Base-by-base conservation (phyloP, 2,113 vertebrate genomes). In the Eurypyga helias region DNA sequence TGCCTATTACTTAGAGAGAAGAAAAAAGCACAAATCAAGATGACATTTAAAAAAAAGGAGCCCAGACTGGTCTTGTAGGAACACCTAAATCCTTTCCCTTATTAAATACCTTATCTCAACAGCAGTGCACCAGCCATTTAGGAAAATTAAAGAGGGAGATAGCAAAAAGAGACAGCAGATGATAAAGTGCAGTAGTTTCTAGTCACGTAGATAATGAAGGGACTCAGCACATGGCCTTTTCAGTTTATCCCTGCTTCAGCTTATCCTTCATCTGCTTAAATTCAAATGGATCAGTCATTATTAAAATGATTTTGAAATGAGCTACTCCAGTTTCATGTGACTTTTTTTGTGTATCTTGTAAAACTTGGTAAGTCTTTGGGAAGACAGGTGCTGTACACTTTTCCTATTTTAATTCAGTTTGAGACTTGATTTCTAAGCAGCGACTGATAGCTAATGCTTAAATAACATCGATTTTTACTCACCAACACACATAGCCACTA, bases 71-170 rank as follows among this genome's bases (percentile, higher is more conserved):
- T 97, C 96, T 97, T 97, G 96, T 97, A 98, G 96, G 98, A 98
- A 98, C 97, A 98, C 94, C 95, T 98, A 98, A 98, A 98, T 97
- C 98, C 97, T 98, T 97, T 98, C 94, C 97, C 97, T 97, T 98
- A 98, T 98, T 98, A 98, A 98, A 98, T 96, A 96, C 97, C 97
- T 98, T 98, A 98, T 98, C 97, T 98, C 96, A 93, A 96, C 83
- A 96, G 95, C 96, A 96, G 93, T 34, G 77, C 81, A 94, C 58
- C 84, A 97, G 97, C 98, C 98, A 98, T 98, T 98, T 98, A 98
- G 97, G 98, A 98, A 98, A 98, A 98, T 98, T 98, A 98, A 98
- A 98, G 97, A 94, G 89, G 62, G 95, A 97, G 97, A 98, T 95
- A 91, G 94, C 87, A 96, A 67, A 34, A 94, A 97, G 97, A 95